These are phyloP conservation scores for Plumapathes pennacea DNA, from an alignment of 92 coral and sea anemone genomes.

Conservation along the genomic window DNA sequence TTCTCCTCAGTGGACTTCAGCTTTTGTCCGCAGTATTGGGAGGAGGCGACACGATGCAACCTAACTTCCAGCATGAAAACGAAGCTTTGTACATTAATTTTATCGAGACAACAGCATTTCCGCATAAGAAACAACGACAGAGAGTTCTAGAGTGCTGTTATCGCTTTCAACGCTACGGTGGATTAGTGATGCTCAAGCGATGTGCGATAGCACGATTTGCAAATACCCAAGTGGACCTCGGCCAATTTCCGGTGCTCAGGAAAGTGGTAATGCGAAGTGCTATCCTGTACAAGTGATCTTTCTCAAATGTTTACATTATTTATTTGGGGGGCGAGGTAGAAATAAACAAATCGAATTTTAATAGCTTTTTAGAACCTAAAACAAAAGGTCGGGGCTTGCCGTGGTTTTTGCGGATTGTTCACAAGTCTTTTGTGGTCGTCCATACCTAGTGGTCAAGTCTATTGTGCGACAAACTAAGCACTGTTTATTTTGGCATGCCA, in stretches of 20 bases:
- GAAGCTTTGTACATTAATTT: too few relatives aligned
- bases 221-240: constrained; percentile 15
- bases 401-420: constrained; percentile 64
- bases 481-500: too few relatives aligned
- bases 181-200: too few relatives aligned
- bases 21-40: too few relatives aligned
- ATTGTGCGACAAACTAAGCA: constrained; percentile 37
- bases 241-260: constrained; percentile 10
- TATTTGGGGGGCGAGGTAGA: constrained; percentile 56
- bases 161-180: too few relatives aligned
- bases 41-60: too few relatives aligned
- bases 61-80: too few relatives aligned
- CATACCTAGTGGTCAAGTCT: constrained; percentile 62
- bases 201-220: not conserved
- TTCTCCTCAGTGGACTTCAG: too few relatives aligned
- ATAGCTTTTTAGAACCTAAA: constrained; percentile 65
- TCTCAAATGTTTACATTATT: too few relatives aligned
- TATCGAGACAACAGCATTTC: too few relatives aligned
- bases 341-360: constrained; percentile 74
- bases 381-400: constrained; percentile 57
- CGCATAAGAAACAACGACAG: too few relatives aligned
- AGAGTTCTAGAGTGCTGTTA: too few relatives aligned
- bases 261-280: not conserved
- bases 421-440: constrained; percentile 54
- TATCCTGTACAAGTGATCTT: constrained; percentile 17